Percentiles rank a stretch among this genome's conserved stretches.
phyloP scores from a whole-genome alignment of 2,888 invertebrate genomes.

The Azorinus chamasolen region DNA sequence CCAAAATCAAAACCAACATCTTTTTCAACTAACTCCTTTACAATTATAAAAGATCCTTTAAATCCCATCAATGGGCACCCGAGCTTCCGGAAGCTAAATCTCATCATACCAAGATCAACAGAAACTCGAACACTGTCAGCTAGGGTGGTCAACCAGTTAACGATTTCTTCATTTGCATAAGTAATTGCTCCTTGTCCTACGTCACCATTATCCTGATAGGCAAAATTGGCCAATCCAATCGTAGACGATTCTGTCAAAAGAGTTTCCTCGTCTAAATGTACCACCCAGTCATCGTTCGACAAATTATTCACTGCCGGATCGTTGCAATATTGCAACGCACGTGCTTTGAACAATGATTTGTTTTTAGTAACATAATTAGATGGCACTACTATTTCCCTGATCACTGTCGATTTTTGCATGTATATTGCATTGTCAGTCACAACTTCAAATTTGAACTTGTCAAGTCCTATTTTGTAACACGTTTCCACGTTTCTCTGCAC shows the following conservation, averaged over 20 bases:
- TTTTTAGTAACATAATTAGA: conserved; percentile 52
- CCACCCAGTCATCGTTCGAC: conserved; percentile 63
- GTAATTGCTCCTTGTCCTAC: conserved; percentile 66
- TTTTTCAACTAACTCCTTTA: conserved; percentile 58
- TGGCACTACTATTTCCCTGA: conserved; percentile 64
- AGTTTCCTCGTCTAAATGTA: conserved; percentile 69
- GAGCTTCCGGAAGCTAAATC: conserved; percentile 59
- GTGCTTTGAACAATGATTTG: conserved; percentile 64
- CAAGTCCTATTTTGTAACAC: conserved; percentile 63
- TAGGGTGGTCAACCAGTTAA: conserved; percentile 66
- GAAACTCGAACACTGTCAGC: conserved; percentile 65
- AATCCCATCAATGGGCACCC: conserved; percentile 64
- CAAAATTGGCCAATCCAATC: conserved; percentile 65
- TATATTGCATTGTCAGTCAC: conserved; percentile 65
- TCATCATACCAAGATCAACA: conserved; percentile 65
- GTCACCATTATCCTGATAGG: conserved; percentile 54
- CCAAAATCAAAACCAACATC: conserved; percentile 67
- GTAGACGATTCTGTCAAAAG: conserved; percentile 56
- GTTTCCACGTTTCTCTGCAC: conserved; percentile 61
- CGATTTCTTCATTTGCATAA: conserved; percentile 66
- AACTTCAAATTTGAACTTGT: conserved; percentile 68
- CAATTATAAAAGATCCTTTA: conserved; percentile 68
- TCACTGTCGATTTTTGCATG: conserved; percentile 48
- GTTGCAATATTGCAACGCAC: conserved; percentile 65
- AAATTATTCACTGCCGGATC: conserved; percentile 61